These are phyloP conservation scores for Nyctibius grandis DNA, from an alignment of 2,797 vertebrate species.

Conservation along the genomic window DNA sequence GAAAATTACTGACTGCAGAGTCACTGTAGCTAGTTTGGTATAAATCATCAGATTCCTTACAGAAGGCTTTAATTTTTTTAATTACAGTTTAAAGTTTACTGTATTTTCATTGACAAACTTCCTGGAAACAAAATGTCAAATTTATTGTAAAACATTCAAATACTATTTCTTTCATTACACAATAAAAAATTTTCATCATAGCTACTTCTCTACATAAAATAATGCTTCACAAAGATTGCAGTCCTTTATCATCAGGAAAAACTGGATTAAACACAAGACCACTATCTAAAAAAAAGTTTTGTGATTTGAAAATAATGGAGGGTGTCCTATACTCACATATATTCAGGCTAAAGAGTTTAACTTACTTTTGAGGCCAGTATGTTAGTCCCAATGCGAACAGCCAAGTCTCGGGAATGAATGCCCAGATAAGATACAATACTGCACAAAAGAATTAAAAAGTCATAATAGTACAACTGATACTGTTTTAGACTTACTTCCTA, in stretches of 20 bases:
- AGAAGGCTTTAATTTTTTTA: background rate
- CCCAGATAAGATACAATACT: slow-evolving; percentile 93
- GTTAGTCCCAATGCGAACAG: slow-evolving; percentile 89
- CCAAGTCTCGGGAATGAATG: slow-evolving; percentile 90
- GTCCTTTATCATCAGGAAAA: background rate
- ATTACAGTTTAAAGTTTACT: background rate
- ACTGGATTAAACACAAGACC: background rate
- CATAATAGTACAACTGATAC: background rate
- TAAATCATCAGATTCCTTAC: background rate
- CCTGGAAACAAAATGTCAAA: background rate
- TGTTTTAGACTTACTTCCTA: background rate
- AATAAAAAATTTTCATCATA: background rate
- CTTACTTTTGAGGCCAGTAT: slow-evolving; percentile 98
- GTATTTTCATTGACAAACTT: background rate
- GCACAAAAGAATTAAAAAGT: background rate
- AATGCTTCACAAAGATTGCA: background rate
- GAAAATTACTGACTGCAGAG: background rate
- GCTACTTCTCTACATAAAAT: background rate
- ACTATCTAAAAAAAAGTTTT: background rate
- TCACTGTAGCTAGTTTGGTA: background rate
- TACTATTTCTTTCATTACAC: background rate
- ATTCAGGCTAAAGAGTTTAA: background rate
- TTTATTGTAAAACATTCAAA: background rate
- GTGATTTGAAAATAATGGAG: background rate
- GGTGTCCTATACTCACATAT: background rate